Conservation (phyloP, 1,140 invertebrate species). For the Hycleus cichorii region DNA sequence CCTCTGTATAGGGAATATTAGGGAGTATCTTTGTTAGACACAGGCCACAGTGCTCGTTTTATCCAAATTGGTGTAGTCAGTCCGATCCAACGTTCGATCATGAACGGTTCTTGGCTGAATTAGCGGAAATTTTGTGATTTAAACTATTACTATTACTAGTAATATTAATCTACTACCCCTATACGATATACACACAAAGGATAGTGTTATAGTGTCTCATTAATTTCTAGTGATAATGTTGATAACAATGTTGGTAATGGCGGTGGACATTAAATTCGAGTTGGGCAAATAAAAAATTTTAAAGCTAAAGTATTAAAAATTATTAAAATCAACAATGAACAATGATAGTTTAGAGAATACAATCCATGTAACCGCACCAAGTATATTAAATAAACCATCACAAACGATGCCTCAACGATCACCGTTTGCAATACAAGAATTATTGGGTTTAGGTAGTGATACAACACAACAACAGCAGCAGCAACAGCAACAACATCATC, state of each 20-base stretch:
- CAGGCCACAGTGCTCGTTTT: slow-evolving; percentile 29
- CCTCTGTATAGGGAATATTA: slow-evolving; percentile 32
- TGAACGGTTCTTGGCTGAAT: slow-evolving; percentile 20
- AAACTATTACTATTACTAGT: too few species aligned
- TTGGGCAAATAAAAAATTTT: too few species aligned
- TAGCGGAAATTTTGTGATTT: too few species aligned
- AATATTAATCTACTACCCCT: too few species aligned
- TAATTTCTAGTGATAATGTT: too few species aligned
- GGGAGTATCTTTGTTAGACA: slow-evolving; percentile 37
- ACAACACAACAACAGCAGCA: slow-evolving; percentile 21
- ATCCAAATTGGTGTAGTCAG: slow-evolving; percentile 37
- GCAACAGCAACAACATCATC: too few species aligned
- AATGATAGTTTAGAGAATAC: slow-evolving; percentile 38
- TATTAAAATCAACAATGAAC: slow-evolving; percentile 30
- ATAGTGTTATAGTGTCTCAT: too few species aligned
- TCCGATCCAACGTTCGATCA: slow-evolving; percentile 31
- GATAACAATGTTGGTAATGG: too few species aligned
- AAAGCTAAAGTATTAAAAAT: too few species aligned
- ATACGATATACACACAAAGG: too few species aligned
- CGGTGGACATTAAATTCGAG: too few species aligned
- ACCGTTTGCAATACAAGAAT: slow-evolving; percentile 86
- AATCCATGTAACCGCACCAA: slow-evolving; percentile 41
- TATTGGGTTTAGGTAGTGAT: slow-evolving; percentile 63
- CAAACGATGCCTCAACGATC: slow-evolving; percentile 70
- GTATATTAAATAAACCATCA: slow-evolving; percentile 40